Conservation (phyloP, 1,140 invertebrate genomes). For the Camponotus pennsylvanicus region DNA sequence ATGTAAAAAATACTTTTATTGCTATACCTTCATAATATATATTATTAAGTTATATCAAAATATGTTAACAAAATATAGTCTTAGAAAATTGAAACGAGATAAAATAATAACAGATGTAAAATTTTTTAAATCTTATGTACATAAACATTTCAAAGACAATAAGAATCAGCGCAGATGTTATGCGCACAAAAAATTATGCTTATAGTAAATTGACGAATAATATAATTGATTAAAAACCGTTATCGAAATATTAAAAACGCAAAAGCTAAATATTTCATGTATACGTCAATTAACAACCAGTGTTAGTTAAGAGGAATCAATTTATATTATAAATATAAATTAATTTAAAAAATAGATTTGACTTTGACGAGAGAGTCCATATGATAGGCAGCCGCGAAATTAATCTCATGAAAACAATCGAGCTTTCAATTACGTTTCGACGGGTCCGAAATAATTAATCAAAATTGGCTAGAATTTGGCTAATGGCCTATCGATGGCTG, state of each 20-base stretch:
- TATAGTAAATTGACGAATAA: too few species aligned
- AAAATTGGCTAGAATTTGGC: conserved; percentile 38
- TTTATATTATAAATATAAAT: neutral
- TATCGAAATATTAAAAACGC: too few species aligned
- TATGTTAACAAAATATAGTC: neutral
- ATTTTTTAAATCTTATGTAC: neutral
- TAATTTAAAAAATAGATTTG: neutral
- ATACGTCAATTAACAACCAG: too few species aligned
- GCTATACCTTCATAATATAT: neutral
- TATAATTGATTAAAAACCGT: too few species aligned
- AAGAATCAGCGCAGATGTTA: too few species aligned
- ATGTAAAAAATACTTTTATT: neutral
- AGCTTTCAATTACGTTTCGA: conserved; percentile 26
- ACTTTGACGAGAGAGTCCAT: neutral
- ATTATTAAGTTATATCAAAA: neutral
- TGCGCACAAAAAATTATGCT: too few species aligned
- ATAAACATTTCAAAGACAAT: too few species aligned
- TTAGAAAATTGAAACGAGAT: neutral
- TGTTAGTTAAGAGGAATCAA: too few species aligned
- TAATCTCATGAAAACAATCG: conserved; percentile 18
- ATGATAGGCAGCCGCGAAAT: neutral
- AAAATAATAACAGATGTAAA: neutral
- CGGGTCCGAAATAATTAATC: conserved; percentile 38
- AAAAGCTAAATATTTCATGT: too few species aligned
- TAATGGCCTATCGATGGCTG: conserved; percentile 20